Evolutionary conservation across 2,113 vertebrate species (phyloP).

Genomic region (Myrmecophaga tridactyla): DNA sequence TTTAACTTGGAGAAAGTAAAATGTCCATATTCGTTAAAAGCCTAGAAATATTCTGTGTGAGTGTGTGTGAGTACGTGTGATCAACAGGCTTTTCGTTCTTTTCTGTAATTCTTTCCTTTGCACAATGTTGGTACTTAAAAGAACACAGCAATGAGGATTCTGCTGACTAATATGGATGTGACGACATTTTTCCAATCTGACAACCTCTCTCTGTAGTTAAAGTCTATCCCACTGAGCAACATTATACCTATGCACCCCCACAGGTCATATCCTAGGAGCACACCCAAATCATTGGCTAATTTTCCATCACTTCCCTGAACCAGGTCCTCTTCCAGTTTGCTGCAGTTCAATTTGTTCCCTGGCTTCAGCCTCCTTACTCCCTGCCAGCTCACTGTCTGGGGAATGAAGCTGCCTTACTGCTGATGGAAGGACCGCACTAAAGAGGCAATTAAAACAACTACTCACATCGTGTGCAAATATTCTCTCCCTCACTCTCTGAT

Average conservation of each 20-base stretch:
- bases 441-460: conserved; percentile 89
- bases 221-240: background rate
- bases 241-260: background rate
- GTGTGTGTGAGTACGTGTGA: background rate
- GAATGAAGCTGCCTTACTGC: conserved; percentile 75
- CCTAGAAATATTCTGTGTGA: background rate
- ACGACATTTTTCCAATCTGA: background rate
- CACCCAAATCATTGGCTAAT: background rate
- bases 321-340: conserved; percentile 36
- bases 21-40: background rate
- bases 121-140: background rate
- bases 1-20: background rate
- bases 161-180: background rate
- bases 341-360: conserved; percentile 27
- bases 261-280: background rate
- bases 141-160: background rate
- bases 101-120: background rate
- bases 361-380: background rate
- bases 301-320: conserved; percentile 25
- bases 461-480: conserved; percentile 98
- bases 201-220: background rate
- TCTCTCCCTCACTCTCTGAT: conserved; percentile 95
- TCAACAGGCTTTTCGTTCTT: background rate
- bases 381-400: conserved; percentile 53
- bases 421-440: conserved; percentile 77